phyloP scores from a whole-genome alignment of 1,140 invertebrate genomes.

The Listronotus oregonensis region DNA sequence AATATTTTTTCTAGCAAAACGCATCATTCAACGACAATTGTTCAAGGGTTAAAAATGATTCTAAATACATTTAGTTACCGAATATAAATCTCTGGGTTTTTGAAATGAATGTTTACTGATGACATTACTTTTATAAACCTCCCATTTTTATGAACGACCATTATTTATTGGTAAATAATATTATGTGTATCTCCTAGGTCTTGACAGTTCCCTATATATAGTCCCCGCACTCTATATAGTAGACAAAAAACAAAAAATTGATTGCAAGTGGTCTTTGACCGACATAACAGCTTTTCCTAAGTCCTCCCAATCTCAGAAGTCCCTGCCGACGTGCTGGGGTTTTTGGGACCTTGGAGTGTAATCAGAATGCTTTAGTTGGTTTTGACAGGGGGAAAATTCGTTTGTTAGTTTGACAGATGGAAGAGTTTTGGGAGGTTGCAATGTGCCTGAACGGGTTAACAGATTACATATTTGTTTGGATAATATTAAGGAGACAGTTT shows the following conservation, averaged over 20 bases:
- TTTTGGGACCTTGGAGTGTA: constrained; percentile 73
- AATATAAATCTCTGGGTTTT: no score
- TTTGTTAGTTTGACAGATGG: constrained; percentile 72
- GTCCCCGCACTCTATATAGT: constrained; percentile 65
- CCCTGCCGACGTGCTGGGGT: constrained; percentile 62
- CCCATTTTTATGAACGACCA: no score
- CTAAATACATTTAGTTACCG: no score
- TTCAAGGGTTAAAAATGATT: no score
- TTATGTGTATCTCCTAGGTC: constrained; percentile 42
- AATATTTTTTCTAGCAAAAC: no score
- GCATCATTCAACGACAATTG: no score
- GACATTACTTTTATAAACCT: no score
- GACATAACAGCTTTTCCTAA: constrained; percentile 61
- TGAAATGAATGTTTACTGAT: no score
- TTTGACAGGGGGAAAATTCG: constrained; percentile 73
- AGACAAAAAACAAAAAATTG: constrained; percentile 59
- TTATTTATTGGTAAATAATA: background rate
- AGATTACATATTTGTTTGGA: constrained; percentile 70
- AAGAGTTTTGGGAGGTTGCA: constrained; percentile 68
- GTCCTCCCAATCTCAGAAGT: constrained; percentile 59
- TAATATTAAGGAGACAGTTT: constrained; percentile 68
- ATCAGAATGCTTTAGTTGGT: constrained; percentile 71
- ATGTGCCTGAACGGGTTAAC: constrained; percentile 64
- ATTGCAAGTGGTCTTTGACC: constrained; percentile 65
- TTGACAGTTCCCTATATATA: constrained; percentile 66